Evolutionary conservation across 2,113 vertebrate species (phyloP).

Genomic region (Phalacrocorax aristotelis): DNA sequence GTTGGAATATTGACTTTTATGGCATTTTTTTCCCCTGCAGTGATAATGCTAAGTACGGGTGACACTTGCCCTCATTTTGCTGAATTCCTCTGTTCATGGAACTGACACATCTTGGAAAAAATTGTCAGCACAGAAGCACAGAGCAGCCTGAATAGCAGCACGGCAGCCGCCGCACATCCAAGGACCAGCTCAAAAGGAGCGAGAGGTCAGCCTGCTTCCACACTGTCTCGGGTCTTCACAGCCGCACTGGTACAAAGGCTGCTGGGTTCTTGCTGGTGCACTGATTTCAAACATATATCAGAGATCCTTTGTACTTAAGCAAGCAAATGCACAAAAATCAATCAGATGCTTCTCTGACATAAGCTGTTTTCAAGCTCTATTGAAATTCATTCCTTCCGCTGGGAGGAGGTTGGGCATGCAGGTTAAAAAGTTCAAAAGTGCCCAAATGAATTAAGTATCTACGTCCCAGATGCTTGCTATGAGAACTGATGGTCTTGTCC

Average conservation of each 20-base stretch:
- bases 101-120: neutral
- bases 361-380: neutral
- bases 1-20: neutral
- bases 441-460: neutral
- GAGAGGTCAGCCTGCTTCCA: neutral
- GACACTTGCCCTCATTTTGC: slow-evolving; percentile 21
- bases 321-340: neutral
- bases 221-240: neutral
- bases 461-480: neutral
- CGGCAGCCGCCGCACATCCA: neutral
- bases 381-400: neutral
- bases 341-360: neutral
- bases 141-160: neutral
- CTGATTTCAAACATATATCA: neutral
- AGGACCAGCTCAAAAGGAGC: neutral
- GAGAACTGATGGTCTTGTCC: neutral
- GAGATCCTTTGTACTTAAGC: neutral
- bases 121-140: neutral
- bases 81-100: slow-evolving; percentile 18
- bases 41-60: neutral
- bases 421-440: neutral
- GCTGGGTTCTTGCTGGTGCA: neutral
- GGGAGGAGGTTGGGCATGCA: neutral
- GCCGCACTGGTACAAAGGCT: neutral
- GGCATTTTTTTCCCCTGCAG: neutral